Evolutionary conservation across 2,113 vertebrate genomes (phyloP).

Genomic region (Epinephelus cyanopodus): DNA sequence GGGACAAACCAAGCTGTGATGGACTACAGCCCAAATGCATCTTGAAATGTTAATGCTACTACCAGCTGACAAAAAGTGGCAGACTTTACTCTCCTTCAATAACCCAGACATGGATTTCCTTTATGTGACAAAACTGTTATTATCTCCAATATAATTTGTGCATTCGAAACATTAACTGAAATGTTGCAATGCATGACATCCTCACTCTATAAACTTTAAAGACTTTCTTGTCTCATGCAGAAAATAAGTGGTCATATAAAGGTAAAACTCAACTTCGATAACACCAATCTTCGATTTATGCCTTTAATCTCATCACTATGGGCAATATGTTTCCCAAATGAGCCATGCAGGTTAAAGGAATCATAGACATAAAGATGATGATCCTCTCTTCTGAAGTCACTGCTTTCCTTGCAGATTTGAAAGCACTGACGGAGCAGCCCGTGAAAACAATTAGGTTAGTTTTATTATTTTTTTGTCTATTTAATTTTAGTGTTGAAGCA

Average conservation of each 20-base stretch:
- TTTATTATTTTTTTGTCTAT: background rate
- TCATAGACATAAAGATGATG: slow-evolving; percentile 39
- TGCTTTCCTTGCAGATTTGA: slow-evolving; percentile 10
- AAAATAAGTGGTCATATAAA: slow-evolving; percentile 36
- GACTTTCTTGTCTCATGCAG: slow-evolving; percentile 13
- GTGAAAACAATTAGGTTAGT: background rate
- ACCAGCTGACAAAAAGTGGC: background rate
- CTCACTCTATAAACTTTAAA: slow-evolving; percentile 24
- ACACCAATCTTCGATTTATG: slow-evolving; percentile 17
- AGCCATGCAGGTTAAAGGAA: slow-evolving; percentile 39
- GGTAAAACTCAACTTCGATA: slow-evolving; percentile 22
- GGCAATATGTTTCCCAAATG: slow-evolving; percentile 50
- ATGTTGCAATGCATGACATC: background rate
- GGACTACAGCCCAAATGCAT: background rate
- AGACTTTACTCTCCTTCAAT: slow-evolving; percentile 7
- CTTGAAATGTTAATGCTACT: background rate
- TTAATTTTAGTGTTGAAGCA: slow-evolving; percentile 22
- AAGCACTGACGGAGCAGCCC: background rate
- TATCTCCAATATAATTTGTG: background rate
- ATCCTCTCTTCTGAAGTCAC: slow-evolving; percentile 12
- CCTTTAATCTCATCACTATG: slow-evolving; percentile 19
- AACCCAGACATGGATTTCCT: background rate
- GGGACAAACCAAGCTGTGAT: background rate
- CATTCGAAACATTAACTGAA: slow-evolving; percentile 16
- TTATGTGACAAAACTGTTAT: slow-evolving; percentile 4